Percentiles rank a stretch among this genome's conserved stretches.
Evolutionary conservation across 2,797 vertebrate species (phyloP).

Genomic region (Steatocranus sp.): DNA sequence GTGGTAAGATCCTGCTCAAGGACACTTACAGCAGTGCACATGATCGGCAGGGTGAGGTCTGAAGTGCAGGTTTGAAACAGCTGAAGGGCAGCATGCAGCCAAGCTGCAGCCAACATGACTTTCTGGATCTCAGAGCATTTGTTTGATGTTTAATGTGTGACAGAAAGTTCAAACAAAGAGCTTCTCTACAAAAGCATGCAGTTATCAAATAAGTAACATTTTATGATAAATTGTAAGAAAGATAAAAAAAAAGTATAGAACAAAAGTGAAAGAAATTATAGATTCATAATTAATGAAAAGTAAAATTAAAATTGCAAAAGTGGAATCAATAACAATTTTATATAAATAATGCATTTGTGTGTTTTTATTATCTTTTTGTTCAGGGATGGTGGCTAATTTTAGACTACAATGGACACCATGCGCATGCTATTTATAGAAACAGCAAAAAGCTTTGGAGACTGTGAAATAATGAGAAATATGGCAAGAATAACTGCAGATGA

Average conservation of each 20-base stretch:
- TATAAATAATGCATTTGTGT: neutral
- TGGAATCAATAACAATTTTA: neutral
- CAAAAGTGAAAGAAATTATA: neutral
- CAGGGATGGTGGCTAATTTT: constrained; percentile 7
- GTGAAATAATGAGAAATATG: neutral
- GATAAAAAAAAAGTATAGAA: neutral
- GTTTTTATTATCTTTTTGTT: neutral
- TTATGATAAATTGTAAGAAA: neutral
- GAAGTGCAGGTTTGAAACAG: neutral
- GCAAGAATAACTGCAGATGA: neutral
- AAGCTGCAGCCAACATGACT: neutral
- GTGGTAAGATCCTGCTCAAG: neutral
- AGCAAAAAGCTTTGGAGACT: neutral
- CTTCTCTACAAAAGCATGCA: neutral
- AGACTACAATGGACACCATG: neutral
- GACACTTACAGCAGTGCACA: neutral
- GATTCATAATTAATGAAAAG: neutral
- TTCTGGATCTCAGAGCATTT: neutral
- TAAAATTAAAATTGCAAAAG: neutral
- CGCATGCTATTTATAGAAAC: neutral
- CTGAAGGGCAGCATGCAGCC: neutral
- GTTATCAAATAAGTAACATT: neutral
- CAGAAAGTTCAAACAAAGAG: neutral
- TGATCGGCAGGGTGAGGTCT: neutral
- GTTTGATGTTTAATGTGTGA: neutral